phyloP scores from a whole-genome alignment of 2,797 vertebrate species.

The Thaleichthys pacificus region DNA sequence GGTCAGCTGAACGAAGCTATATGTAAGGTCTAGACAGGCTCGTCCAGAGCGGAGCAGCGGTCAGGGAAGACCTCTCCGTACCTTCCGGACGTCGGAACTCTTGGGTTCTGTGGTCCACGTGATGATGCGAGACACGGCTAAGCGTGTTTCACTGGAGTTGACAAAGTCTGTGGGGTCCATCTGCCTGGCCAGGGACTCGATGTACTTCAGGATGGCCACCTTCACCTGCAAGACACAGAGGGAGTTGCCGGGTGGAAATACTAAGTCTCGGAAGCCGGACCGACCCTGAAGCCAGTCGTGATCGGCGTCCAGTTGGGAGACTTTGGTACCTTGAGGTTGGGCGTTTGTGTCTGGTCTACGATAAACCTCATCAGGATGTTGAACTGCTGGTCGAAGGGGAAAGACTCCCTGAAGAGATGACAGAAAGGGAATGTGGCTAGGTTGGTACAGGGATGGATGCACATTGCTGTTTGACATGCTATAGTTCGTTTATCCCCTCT shows the following conservation, averaged over 20 bases:
- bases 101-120: conserved; percentile 94
- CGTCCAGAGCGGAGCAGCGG: background rate
- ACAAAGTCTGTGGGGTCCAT: conserved; percentile 90
- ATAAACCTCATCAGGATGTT: conserved; percentile 93
- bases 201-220: conserved; percentile 90
- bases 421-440: background rate
- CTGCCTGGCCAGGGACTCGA: conserved; percentile 85
- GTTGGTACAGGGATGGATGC: background rate
- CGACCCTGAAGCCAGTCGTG: too few species aligned
- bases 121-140: conserved; percentile 90
- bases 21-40: background rate
- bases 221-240: conserved; percentile 77
- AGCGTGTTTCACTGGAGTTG: conserved; percentile 88
- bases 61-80: conserved; percentile 39
- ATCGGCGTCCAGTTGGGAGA: background rate
- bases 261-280: background rate
- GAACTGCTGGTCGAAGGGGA: conserved; percentile 91
- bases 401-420: conserved; percentile 80
- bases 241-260: background rate
- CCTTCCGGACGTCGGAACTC: conserved; percentile 92
- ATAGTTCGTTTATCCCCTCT: too few species aligned
- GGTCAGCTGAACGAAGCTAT: background rate
- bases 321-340: conserved; percentile 82
- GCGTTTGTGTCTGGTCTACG: conserved; percentile 91
- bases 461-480: too few species aligned